These are phyloP conservation scores for Chaenocephalus aceratus DNA, from an alignment of 2,113 vertebrate genomes.

Conservation along the genomic window DNA sequence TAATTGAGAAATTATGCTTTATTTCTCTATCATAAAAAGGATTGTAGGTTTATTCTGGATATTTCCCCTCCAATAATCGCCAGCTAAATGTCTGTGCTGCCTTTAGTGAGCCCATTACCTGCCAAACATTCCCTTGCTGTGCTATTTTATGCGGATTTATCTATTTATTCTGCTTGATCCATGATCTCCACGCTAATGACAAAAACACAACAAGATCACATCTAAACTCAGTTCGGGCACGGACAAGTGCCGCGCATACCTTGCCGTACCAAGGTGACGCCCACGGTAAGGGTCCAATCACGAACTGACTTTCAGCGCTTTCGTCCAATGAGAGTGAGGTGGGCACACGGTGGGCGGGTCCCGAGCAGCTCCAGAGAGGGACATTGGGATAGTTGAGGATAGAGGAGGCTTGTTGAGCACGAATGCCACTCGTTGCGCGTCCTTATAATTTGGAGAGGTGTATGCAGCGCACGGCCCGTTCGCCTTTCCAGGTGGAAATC, in stretches of 20 bases:
- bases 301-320: background rate
- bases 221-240: slow-evolving; percentile 49
- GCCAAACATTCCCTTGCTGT: slow-evolving; percentile 13
- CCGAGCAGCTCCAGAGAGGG: slow-evolving; percentile 66
- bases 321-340: slow-evolving; percentile 58
- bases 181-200: slow-evolving; percentile 69
- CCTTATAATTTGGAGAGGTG: slow-evolving; percentile 82
- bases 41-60: background rate
- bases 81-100: background rate
- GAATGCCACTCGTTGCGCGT: slow-evolving; percentile 82
- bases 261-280: slow-evolving; percentile 46
- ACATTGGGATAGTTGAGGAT: slow-evolving; percentile 67
- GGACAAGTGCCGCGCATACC: slow-evolving; percentile 48
- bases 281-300: slow-evolving; percentile 66
- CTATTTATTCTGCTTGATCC: slow-evolving; percentile 64
- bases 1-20: no score
- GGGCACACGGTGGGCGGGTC: slow-evolving; percentile 60
- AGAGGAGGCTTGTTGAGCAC: slow-evolving; percentile 76
- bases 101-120: slow-evolving; percentile 45
- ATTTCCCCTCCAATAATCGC: background rate
- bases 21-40: background rate
- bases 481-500: slow-evolving; percentile 82
- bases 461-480: slow-evolving; percentile 78
- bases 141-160: slow-evolving; percentile 48
- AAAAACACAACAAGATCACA: slow-evolving; percentile 72